Percentiles rank a stretch among this genome's conserved stretches.
phyloP scores from a whole-genome alignment of 2,888 invertebrate genomes.

The Lydus trimaculatus region DNA sequence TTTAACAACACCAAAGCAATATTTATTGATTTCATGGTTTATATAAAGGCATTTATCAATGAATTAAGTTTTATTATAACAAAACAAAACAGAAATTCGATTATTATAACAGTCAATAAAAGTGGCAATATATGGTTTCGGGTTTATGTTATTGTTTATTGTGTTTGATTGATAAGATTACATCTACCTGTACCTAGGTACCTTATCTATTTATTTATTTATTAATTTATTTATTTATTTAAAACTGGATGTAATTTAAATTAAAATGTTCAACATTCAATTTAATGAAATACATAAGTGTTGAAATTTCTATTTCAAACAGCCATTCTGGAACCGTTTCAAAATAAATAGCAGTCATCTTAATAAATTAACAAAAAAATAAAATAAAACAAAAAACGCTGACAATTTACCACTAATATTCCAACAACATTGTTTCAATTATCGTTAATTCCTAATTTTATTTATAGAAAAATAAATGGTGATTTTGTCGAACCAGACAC shows the following conservation, averaged over 20 bases:
- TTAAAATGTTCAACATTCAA: background rate
- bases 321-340: background rate
- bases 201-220: too few species aligned
- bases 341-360: background rate
- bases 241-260: background rate
- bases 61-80: background rate
- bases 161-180: conserved; percentile 1
- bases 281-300: background rate
- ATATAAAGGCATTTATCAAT: background rate
- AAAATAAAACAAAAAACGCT: too few species aligned
- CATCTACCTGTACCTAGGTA: background rate
- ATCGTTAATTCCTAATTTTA: background rate
- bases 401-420: too few species aligned
- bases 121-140: background rate
- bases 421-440: background rate
- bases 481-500: too few species aligned
- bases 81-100: conserved; percentile 4
- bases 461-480: background rate
- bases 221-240: too few species aligned
- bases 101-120: conserved; percentile 7
- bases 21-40: background rate
- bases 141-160: conserved; percentile 4
- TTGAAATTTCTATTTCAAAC: background rate
- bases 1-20: background rate
- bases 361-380: background rate